phyloP scores from a whole-genome alignment of 2,888 invertebrate genomes.

The Ophraella communa region DNA sequence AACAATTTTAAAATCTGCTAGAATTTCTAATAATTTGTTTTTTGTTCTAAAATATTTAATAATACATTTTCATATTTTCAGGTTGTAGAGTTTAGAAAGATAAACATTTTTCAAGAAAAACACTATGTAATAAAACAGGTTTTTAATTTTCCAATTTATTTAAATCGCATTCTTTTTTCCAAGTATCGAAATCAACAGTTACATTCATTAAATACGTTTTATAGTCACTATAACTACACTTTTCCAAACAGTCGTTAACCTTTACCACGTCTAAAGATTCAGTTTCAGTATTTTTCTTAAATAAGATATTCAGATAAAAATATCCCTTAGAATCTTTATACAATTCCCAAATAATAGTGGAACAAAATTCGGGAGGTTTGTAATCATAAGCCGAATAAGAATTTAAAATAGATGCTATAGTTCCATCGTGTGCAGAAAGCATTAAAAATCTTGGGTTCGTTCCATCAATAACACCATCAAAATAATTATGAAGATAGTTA shows the following conservation, averaged over 20 bases:
- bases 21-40: too few relatives aligned
- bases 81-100: too few relatives aligned
- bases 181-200: conserved; percentile 2
- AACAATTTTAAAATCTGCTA: too few relatives aligned
- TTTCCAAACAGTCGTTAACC: background rate
- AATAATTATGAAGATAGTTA: conserved; percentile 70
- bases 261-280: background rate
- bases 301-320: conserved; percentile 60
- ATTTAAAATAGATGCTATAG: conserved; percentile 75
- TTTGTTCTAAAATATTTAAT: too few relatives aligned
- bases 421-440: conserved; percentile 83
- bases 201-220: background rate
- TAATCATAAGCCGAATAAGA: conserved; percentile 71
- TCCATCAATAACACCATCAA: conserved; percentile 56
- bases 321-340: conserved; percentile 43
- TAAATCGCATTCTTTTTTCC: conserved; percentile 8
- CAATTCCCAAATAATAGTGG: conserved; percentile 76
- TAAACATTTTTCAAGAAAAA: too few relatives aligned
- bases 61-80: too few relatives aligned
- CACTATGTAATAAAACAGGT: too few relatives aligned
- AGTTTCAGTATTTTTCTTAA: conserved; percentile 65
- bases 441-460: conserved; percentile 67
- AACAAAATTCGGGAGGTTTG: conserved; percentile 72
- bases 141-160: too few relatives aligned
- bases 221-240: background rate